Evolutionary conservation across 2,888 invertebrate genomes (phyloP).

Genomic region (Drosophila lutescens): DNA sequence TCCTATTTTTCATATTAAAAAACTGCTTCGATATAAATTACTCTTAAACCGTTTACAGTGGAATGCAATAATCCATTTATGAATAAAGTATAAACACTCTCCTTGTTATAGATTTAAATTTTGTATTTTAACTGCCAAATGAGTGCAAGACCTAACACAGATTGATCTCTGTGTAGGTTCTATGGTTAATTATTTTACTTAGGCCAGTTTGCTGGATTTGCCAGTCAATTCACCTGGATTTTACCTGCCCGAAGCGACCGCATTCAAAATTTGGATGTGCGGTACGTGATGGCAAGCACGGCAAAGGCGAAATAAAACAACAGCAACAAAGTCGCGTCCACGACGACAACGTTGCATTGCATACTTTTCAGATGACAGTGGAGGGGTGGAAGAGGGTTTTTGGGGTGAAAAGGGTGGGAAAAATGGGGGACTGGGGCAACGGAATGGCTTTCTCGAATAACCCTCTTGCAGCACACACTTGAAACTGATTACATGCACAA

Average conservation of each 20-base stretch:
- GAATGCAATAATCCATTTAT: too few species aligned
- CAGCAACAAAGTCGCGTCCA: slow-evolving; percentile 67
- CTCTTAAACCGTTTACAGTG: too few species aligned
- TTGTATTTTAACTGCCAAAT: background rate
- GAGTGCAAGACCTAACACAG: background rate
- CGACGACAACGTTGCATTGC: slow-evolving; percentile 65
- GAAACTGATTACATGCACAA: slow-evolving; percentile 78
- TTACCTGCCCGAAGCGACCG: slow-evolving; percentile 31
- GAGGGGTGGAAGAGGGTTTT: background rate
- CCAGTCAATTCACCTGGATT: slow-evolving; percentile 13
- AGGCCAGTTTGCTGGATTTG: background rate
- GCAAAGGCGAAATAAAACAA: slow-evolving; percentile 69
- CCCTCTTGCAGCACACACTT: slow-evolving; percentile 59
- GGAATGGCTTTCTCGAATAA: slow-evolving; percentile 65
- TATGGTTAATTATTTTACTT: slow-evolving; percentile 2
- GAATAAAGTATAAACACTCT: too few species aligned
- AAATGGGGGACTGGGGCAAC: slow-evolving; percentile 22
- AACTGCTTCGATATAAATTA: too few species aligned
- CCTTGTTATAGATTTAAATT: too few species aligned
- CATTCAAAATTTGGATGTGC: slow-evolving; percentile 10
- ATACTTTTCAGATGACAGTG: slow-evolving; percentile 72
- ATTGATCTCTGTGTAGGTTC: background rate
- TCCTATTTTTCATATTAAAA: too few species aligned
- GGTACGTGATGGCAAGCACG: slow-evolving; percentile 52
- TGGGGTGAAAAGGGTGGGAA: background rate